These are phyloP conservation scores for Sesamia inferens DNA, from an alignment of 2,888 invertebrate species.

Conservation along the genomic window DNA sequence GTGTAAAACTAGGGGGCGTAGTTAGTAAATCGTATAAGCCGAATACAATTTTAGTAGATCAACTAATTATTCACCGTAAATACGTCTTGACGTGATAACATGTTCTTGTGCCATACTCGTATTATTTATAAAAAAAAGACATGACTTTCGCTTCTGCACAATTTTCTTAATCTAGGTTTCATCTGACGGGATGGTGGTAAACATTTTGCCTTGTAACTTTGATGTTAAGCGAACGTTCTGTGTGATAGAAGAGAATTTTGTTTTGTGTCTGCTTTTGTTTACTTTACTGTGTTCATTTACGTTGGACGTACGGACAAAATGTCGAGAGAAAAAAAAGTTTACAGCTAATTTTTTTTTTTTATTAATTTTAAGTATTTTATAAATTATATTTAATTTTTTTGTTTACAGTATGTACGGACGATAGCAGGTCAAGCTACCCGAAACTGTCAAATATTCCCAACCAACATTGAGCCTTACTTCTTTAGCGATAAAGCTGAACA, in stretches of 20 bases:
- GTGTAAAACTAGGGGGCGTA: too few relatives aligned
- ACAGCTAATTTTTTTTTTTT: not conserved
- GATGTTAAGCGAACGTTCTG: constrained; percentile 19
- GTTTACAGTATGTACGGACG: too few relatives aligned
- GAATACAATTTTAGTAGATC: too few relatives aligned
- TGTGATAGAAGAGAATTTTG: constrained; percentile 23
- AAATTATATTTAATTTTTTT: not conserved
- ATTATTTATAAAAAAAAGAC: too few relatives aligned
- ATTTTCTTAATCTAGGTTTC: not conserved
- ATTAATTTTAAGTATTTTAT: not conserved
- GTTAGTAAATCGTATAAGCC: too few relatives aligned
- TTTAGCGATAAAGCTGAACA: too few relatives aligned
- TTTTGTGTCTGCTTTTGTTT: constrained; percentile 24
- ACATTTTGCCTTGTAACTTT: constrained; percentile 46
- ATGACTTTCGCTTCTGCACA: not conserved
- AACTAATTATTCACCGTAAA: too few relatives aligned
- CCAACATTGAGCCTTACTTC: too few relatives aligned
- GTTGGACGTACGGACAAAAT: not conserved
- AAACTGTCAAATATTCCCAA: too few relatives aligned
- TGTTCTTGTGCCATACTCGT: too few relatives aligned
- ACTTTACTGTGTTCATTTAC: not conserved
- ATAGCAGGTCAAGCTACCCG: too few relatives aligned
- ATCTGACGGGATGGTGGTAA: constrained; percentile 15
- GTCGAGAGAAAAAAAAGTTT: not conserved
- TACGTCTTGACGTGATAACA: too few relatives aligned